phyloP scores from a whole-genome alignment of 2,888 invertebrate genomes.

The Metallyticus violacea region DNA sequence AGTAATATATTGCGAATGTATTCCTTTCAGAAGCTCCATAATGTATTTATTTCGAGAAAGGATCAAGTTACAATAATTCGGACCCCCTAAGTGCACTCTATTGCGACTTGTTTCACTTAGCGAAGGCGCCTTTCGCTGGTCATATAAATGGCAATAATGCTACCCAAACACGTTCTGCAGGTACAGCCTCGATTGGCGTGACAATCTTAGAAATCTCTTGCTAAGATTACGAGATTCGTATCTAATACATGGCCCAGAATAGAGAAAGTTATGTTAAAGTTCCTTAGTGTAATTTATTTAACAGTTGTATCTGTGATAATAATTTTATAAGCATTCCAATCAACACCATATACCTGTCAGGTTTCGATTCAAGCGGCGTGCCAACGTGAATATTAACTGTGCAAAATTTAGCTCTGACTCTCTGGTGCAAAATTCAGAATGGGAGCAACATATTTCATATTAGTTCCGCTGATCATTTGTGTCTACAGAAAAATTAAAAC shows the following conservation, averaged over 20 bases:
- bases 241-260: background rate
- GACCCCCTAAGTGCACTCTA: background rate
- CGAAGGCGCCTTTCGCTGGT: background rate
- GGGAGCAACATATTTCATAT: background rate
- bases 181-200: background rate
- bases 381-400: background rate
- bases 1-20: background rate
- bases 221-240: background rate
- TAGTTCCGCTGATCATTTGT: too few species aligned
- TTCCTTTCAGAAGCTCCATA: background rate
- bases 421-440: too few species aligned
- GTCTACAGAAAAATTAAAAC: too few species aligned
- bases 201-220: background rate
- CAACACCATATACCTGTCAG: background rate
- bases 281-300: background rate
- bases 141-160: background rate
- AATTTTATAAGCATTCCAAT: background rate
- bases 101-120: background rate
- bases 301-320: background rate
- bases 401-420: background rate
- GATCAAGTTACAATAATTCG: background rate
- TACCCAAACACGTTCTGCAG: background rate
- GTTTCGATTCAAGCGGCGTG: background rate
- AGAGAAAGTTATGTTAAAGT: background rate
- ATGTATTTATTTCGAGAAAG: background rate